Evolutionary conservation across 2,797 vertebrate genomes (phyloP).

Genomic region (Scolopax rusticola): DNA sequence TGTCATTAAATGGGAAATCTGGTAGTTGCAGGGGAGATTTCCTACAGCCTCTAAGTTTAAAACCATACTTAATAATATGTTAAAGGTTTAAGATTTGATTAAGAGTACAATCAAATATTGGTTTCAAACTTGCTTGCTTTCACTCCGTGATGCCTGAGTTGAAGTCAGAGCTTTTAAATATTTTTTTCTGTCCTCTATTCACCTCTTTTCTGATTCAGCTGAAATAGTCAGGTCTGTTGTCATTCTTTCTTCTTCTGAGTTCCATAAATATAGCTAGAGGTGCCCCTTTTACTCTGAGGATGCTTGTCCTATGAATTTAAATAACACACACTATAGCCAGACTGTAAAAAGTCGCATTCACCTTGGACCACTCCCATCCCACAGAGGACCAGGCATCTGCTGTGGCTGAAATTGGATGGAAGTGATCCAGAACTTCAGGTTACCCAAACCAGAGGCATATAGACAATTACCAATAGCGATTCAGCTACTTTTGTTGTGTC

Average conservation of each 20-base stretch:
- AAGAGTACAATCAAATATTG: background rate
- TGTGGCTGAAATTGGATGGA: conserved; percentile 37
- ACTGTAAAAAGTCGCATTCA: conserved; percentile 2
- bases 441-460: background rate
- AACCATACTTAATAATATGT: background rate
- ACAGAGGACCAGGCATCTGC: background rate
- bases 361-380: conserved; percentile 33
- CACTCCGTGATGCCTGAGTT: background rate
- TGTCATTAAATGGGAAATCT: background rate
- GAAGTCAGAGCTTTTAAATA: background rate
- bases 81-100: background rate
- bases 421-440: conserved; percentile 23
- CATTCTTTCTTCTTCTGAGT: background rate
- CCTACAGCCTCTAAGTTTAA: background rate
- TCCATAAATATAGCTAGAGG: conserved; percentile 26
- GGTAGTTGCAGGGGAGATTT: background rate
- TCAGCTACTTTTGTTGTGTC: background rate
- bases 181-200: background rate
- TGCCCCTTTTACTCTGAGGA: conserved; percentile 5
- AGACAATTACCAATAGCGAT: fast-evolving
- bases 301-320: conserved; percentile 5
- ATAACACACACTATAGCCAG: background rate
- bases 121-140: background rate
- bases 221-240: background rate
- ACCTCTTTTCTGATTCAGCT: background rate